Evolutionary conservation across 1,140 invertebrate species (phyloP), one percentile per base, ranked within the genome.

Genomic region (Leptopilina clavipes): DNA sequence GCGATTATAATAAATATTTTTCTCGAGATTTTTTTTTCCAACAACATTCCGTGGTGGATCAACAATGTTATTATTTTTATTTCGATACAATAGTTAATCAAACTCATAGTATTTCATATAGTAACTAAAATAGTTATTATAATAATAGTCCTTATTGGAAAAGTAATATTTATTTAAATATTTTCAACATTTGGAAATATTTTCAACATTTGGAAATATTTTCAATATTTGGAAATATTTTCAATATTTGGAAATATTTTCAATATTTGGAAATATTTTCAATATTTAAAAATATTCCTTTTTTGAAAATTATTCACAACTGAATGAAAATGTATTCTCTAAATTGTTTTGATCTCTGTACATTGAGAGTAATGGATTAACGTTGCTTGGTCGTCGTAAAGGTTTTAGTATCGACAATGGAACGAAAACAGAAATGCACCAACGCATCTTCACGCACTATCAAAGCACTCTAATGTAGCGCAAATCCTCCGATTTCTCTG

Each of bases 401-500:
- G 12, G 59, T 31, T 65, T 37, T 59, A 19, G 52, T 59, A 22
- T 19, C 17, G 6, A 54, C 52, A 12, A 10, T 5, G n/a, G 25
- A 65, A 65, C 59, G 59, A 65, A 65, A 65, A 65, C 19, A 22
- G 19, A 59, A 59, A 25, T 12, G 19, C 19, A 59, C 59, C 14
- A 22, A 31, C 59, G 59, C 25, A 65, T 65, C 59, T 65, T 65
- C 3, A 65, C 11, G 59, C 59, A 65, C 59, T 31, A 25, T 65
- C 59, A 65, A 65, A 65, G 59, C 59, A 3, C 19, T 65, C 9
- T 22, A 65, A 65, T 31, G 59, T 65, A 65, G 9, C 59, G 59
- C 59, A 31, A 65, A 65, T 31, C 6, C 59, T 65, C 59, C 22
- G 59, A 65, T 65, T 65, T 65, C 59, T 31, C 59, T 65, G 22